Evolutionary conservation across 1,140 invertebrate species (phyloP), one percentile per base, ranked within the genome.

Genomic region (Psix sp.): DNA sequence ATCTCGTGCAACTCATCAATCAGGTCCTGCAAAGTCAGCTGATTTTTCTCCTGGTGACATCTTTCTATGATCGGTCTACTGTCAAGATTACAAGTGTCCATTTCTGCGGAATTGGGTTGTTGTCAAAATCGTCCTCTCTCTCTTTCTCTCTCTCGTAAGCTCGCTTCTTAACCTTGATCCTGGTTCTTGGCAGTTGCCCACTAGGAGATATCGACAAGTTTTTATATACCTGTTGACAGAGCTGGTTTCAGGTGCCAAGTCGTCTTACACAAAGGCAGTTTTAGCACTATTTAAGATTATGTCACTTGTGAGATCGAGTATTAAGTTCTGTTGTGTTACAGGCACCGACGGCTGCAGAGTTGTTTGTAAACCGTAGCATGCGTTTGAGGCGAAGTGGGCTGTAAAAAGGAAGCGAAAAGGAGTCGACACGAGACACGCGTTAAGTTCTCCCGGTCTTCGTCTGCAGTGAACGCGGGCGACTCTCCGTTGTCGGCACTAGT

Each of bases 1-100:
- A 94, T 91, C 33, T 87, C 84, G 80, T 95, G 90, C 16, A 98
- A 83, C 56, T 93, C 90, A 0, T 87, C 76, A 1, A 96, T 91
- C 11, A 98, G 84, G 56, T 94, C 93, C 5, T 92, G 87, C n/a
- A 98, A 84, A 3, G 83, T 90, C 0, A 87, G 74, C 11, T 88
- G 77, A 49, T 79, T 78, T 2, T 42, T 46, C 9, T 52, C 48
- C 4, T 46, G 18, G 18, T 16, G 16, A 14, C 52, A 38, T 7
- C 21, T 31, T n/a, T 74, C 40, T 7, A 35, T 48, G 5, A 51
- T 24, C 17, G 46, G 59, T 13, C 36, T 24, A 2, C 42, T 18
- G 3, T 71, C 48, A 38, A 20, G 35, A n/a, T 66, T 42, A 20
- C 31, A 63, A 49, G 65, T 10, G 18, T 63, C 65, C 70, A 74